phyloP scores from a whole-genome alignment of 2,888 invertebrate genomes.

The Plusia festucae region DNA sequence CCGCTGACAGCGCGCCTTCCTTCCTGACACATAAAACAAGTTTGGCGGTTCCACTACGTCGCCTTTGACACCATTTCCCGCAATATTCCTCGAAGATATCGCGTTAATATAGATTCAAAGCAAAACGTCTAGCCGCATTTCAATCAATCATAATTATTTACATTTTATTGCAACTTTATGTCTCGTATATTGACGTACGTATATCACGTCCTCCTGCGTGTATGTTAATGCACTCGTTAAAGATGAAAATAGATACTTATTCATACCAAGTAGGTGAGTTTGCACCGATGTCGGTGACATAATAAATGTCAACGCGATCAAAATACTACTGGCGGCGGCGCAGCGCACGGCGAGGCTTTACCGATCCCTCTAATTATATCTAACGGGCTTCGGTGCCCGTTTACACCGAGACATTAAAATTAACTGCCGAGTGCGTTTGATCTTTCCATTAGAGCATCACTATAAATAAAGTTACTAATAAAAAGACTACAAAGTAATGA shows the following conservation, averaged over 20 bases:
- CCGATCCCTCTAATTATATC: slow-evolving; percentile 87
- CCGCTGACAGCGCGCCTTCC: slow-evolving; percentile 70
- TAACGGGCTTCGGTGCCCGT: slow-evolving; percentile 78
- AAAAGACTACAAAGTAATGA: slow-evolving; percentile 80
- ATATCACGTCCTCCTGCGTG: slow-evolving; percentile 42
- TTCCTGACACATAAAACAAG: slow-evolving; percentile 69
- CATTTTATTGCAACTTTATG: slow-evolving; percentile 40
- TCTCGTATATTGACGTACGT: slow-evolving; percentile 41
- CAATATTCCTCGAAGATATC: slow-evolving; percentile 39
- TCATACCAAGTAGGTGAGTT: slow-evolving; percentile 49
- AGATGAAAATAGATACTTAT: slow-evolving; percentile 55
- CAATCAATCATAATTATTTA: slow-evolving; percentile 51
- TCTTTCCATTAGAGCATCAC: slow-evolving; percentile 87
- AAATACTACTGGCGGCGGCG: slow-evolving; percentile 75
- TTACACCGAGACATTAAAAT: slow-evolving; percentile 88
- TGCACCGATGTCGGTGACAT: slow-evolving; percentile 73
- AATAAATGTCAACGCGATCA: slow-evolving; percentile 84
- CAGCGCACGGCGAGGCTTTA: slow-evolving; percentile 75
- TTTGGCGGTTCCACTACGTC: slow-evolving; percentile 56
- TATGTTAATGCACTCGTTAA: slow-evolving; percentile 59
- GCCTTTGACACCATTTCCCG: slow-evolving; percentile 38
- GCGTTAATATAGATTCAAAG: slow-evolving; percentile 40
- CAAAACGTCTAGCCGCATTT: slow-evolving; percentile 31
- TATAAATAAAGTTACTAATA: slow-evolving; percentile 83
- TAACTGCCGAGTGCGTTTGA: slow-evolving; percentile 86